These are phyloP conservation scores for Phymorhynchus buccinoides DNA, from an alignment of 1,140 invertebrate species.

Conservation along the genomic window DNA sequence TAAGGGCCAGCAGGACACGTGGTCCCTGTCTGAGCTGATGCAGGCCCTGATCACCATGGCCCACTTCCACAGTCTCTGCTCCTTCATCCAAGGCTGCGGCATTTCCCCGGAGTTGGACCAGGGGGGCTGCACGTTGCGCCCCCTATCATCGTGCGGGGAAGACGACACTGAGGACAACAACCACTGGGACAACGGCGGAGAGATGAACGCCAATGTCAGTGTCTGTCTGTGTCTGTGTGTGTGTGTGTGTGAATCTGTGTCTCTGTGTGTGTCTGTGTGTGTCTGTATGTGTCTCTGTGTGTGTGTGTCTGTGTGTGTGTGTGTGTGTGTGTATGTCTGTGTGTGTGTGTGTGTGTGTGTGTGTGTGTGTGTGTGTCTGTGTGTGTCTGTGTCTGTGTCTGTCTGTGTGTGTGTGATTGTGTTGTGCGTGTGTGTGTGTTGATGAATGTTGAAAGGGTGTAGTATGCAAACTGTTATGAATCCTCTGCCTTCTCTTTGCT, in stretches of 20 bases:
- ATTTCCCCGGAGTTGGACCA: conserved; percentile 81
- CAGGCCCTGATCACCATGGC: conserved; percentile 88
- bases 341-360: too few species aligned
- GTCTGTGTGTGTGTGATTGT: too few species aligned
- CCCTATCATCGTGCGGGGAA: conserved; percentile 45
- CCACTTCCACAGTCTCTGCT: conserved; percentile 90
- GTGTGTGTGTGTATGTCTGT: too few species aligned
- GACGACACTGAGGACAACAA: conserved; percentile 44
- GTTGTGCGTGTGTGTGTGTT: too few species aligned
- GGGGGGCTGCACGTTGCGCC: conserved; percentile 53
- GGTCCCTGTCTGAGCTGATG: conserved; percentile 89
- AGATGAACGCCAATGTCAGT: conserved; percentile 31
- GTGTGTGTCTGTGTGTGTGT: background rate
- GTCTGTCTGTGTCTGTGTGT: background rate
- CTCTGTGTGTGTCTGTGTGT: background rate
- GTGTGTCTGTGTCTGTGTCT: too few species aligned
- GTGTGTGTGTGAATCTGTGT: too few species aligned
- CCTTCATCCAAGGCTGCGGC: conserved; percentile 89
- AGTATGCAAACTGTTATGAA: too few species aligned
- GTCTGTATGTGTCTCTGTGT: background rate
- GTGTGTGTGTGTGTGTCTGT: too few species aligned
- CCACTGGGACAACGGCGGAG: conserved; percentile 25
- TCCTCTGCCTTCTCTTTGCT: too few species aligned
- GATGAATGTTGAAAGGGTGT: too few species aligned
- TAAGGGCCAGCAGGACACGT: conserved; percentile 77